Percentiles rank a stretch among this genome's conserved stretches.
Evolutionary conservation across 37 sponge, comb jelly and placozoan genomes (phyloP).

Genomic region (Cladorhizidae sp.): DNA sequence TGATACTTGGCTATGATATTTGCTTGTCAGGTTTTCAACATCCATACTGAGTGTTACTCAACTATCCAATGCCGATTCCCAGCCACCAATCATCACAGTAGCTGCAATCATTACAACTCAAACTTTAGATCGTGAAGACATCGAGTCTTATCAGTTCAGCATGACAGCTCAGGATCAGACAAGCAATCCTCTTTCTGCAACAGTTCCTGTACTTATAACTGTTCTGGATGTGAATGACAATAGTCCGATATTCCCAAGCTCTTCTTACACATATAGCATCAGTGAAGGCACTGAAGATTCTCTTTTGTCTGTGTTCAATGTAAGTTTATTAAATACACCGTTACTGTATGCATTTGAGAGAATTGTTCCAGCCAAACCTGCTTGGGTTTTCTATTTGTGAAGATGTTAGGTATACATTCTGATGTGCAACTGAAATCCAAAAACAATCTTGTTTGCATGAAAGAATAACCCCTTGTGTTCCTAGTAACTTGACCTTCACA

Average conservation of each 20-base stretch:
- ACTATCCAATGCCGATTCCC: constrained; percentile 1
- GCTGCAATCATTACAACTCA: neutral
- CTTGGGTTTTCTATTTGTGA: no score
- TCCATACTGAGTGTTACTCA: neutral
- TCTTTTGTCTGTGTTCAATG: neutral
- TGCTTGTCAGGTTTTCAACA: constrained; percentile 5
- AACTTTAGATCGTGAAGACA: constrained; percentile 38
- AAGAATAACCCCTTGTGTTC: no score
- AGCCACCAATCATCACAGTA: constrained; percentile 26
- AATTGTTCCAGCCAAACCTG: no score
- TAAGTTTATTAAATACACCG: neutral
- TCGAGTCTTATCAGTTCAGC: constrained; percentile 15
- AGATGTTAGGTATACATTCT: no score
- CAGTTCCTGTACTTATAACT: constrained; percentile 17
- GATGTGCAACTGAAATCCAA: no score
- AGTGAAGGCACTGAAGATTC: constrained; percentile 10
- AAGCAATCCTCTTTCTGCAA: neutral
- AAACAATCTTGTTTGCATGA: no score
- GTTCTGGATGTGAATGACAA: constrained; percentile 45
- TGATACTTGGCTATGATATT: neutral
- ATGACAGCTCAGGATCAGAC: constrained; percentile 12
- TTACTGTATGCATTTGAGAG: no score
- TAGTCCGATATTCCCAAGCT: constrained; percentile 15
- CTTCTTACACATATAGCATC: neutral
- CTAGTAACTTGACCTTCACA: no score